Conservation (phyloP, 2,113 vertebrate genomes). For the Siniperca knerii region DNA sequence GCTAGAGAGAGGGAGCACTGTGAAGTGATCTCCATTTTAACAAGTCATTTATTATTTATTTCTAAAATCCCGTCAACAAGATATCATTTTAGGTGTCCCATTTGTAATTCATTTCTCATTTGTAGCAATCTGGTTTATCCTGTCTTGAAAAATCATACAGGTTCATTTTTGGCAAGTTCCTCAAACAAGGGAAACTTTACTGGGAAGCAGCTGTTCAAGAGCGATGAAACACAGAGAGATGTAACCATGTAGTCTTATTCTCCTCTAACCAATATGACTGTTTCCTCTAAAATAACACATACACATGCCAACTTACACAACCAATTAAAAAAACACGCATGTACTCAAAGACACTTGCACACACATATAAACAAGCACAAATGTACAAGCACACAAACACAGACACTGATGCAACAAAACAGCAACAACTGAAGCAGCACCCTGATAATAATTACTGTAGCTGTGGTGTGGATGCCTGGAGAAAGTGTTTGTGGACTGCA, state of each 20-base stretch:
- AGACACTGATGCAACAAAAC: constrained; percentile 72
- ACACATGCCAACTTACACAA: neutral
- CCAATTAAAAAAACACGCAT: neutral
- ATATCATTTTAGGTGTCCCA: neutral
- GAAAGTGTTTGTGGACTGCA: constrained; percentile 51
- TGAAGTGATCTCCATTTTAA: neutral
- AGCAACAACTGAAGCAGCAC: constrained; percentile 63
- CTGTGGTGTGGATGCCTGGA: constrained; percentile 39
- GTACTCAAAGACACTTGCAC: neutral
- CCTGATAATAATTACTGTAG: constrained; percentile 59
- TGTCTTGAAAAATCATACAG: neutral
- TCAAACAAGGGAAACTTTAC: neutral
- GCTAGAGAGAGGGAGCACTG: neutral
- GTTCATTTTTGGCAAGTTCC: neutral
- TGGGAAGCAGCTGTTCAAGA: neutral
- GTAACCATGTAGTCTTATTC: neutral
- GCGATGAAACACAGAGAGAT: neutral
- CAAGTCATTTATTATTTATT: neutral
- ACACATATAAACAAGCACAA: constrained; percentile 12
- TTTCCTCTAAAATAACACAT: constrained; percentile 17
- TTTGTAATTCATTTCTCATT: neutral
- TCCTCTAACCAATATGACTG: neutral
- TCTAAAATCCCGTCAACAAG: neutral
- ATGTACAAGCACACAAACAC: constrained; percentile 20
- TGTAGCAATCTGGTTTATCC: neutral